Conservation (phyloP, 2,797 vertebrate species). For the Sardinella longiceps region DNA sequence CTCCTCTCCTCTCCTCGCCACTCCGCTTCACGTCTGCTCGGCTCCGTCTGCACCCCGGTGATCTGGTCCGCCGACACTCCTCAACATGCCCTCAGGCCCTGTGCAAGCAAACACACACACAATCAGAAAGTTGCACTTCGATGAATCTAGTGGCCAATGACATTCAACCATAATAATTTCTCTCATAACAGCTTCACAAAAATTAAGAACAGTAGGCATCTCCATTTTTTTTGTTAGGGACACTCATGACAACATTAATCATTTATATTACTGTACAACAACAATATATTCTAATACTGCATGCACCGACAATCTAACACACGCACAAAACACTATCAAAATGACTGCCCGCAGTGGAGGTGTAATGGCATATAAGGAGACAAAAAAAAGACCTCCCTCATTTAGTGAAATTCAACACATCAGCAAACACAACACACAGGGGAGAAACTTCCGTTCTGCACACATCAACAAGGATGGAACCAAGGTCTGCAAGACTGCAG, state of each 20-base stretch:
- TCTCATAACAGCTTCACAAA: no score
- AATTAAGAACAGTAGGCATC: not conserved
- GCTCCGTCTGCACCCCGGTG: conserved; percentile 79
- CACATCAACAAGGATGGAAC: not conserved
- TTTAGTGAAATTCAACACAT: conserved; percentile 9
- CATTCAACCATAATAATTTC: no score
- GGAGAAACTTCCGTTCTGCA: not conserved
- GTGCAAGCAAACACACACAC: conserved; percentile 19
- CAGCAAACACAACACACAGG: not conserved
- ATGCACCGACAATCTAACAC: no score
- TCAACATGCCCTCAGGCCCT: conserved; percentile 89
- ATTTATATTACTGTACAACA: no score
- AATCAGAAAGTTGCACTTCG: not conserved
- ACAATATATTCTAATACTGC: no score
- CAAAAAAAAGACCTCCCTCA: not conserved
- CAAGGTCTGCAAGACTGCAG: conserved; percentile 9
- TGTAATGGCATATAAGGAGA: not conserved
- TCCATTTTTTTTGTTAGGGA: no score
- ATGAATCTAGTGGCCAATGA: not conserved
- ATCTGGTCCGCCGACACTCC: conserved; percentile 75
- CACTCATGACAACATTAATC: no score
- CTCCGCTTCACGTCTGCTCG: conserved; percentile 75
- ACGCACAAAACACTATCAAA: not conserved
- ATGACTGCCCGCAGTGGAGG: not conserved
- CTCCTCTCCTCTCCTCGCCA: conserved; percentile 65